Percentiles rank a stretch among this genome's conserved stretches.
Evolutionary conservation across 1,140 invertebrate species (phyloP).

Genomic region (Ctenoplectra terminalis): DNA sequence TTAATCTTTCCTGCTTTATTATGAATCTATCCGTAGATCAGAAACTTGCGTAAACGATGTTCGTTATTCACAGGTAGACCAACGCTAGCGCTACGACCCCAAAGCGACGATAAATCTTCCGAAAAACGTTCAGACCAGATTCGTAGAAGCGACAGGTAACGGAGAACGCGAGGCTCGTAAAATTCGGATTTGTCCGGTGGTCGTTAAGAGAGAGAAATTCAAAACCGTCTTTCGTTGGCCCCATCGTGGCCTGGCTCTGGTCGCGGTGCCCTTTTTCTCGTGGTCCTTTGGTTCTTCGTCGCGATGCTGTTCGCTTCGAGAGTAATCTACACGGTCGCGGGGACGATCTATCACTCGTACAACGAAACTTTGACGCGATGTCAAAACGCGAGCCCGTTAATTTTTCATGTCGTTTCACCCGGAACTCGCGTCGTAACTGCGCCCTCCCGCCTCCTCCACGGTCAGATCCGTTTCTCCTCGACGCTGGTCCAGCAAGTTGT

Average conservation of each 20-base stretch:
- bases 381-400: slow-evolving; percentile 75
- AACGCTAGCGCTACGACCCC: background rate
- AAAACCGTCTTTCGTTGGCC: slow-evolving; percentile 45
- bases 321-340: slow-evolving; percentile 58
- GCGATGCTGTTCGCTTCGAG: slow-evolving; percentile 5
- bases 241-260: background rate
- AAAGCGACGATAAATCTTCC: slow-evolving; percentile 43
- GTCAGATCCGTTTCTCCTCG: slow-evolving; percentile 50
- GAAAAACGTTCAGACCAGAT: slow-evolving; percentile 39
- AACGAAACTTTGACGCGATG: slow-evolving; percentile 75
- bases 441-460: slow-evolving; percentile 6
- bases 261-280: slow-evolving; percentile 5
- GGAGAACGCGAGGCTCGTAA: slow-evolving; percentile 53
- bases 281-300: background rate
- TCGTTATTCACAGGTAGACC: background rate
- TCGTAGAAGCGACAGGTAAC: slow-evolving; percentile 44
- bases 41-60: background rate
- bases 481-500: slow-evolving; percentile 72
- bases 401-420: slow-evolving; percentile 75
- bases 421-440: slow-evolving; percentile 62
- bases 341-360: slow-evolving; percentile 73
- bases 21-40: background rate
- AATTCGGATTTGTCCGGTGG: slow-evolving; percentile 61
- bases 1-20: background rate
- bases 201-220: slow-evolving; percentile 60